Base-by-base conservation (phyloP, 2,113 vertebrate species). In the Cephalopholis sonnerati region DNA sequence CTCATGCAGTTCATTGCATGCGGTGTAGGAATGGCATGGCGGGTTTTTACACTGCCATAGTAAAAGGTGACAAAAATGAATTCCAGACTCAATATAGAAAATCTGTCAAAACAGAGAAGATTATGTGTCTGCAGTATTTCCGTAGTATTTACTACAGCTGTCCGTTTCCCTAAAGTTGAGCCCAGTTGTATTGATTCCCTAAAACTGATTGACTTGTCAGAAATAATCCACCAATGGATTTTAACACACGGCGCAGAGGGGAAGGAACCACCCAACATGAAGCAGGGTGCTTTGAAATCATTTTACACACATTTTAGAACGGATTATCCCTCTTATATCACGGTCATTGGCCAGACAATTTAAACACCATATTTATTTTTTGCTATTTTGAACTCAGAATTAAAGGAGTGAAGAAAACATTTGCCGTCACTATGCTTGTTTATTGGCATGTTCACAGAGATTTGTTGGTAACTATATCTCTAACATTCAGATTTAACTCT, bases 311-410 rank as follows among this genome's bases (percentile, higher is more conserved):
- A 76, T 50, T 84, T 73, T 68, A 41, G 27, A 61, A 55, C 17
- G 66, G 84, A 85, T 85, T 85, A 87, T 82, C 74, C 62, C 51
- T 46, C 77, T 81, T 76, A 77, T 81, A 77, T 75, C 44, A 32
- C 17, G 36, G 61, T 72, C 55, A 20, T 62, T 46, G 27, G 3
- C 24, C 41, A 63, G 11, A 39, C 29, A 9, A 58, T 50, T 53
- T 29, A 64, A 87, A 81, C 29, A 59, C 8, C 48, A 63, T 2
- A 27, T 71, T 75, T 63, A 20, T 25, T n/a, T 27, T 18, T 32
- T 22, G 15, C 55, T 9, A 20, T 70, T 74, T 62, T 15, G 29
- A 13, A 32, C 24, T 73, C 25, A 32, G 16, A 57, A 55, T 69
- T 36, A 18, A 67, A 50, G 54, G n/a, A 66, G 39, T 36, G 7